phyloP scores from a whole-genome alignment of 23 tunicate species.

The Halocynthia roretzi region DNA sequence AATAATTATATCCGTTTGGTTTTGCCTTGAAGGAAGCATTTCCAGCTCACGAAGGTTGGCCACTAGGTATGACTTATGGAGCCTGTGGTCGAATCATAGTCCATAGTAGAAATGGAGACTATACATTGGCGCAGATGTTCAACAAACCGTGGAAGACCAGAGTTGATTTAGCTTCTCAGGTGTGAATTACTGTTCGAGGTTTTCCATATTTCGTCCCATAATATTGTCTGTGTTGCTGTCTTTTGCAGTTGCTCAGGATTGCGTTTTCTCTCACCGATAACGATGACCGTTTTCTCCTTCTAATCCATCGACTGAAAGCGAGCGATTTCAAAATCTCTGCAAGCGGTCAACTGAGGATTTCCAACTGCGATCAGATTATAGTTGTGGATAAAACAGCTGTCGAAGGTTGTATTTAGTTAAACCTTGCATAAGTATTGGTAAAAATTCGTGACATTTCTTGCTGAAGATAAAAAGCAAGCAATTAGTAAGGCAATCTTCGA shows the following conservation, averaged over 20 bases:
- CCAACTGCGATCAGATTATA: constrained; percentile 29
- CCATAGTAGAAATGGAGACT: constrained; percentile 1
- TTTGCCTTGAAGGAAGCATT: constrained; percentile 34
- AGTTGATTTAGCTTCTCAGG: constrained; percentile 71
- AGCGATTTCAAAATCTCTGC: constrained; percentile 36
- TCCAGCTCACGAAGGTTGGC: constrained; percentile 71
- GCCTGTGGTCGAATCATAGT: constrained; percentile 49
- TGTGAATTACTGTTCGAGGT: background rate
- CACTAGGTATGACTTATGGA: constrained; percentile 26
- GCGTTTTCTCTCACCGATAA: constrained; percentile 42
- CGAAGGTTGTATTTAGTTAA: no score
- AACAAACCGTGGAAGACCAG: constrained; percentile 62
- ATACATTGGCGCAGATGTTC: constrained; percentile 34
- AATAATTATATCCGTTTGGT: background rate
- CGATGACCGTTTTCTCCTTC: constrained; percentile 36
- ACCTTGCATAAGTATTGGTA: no score
- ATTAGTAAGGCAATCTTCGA: no score
- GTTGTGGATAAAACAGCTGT: constrained; percentile 18
- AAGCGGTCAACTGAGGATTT: constrained; percentile 27
- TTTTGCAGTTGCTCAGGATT: constrained; percentile 38
- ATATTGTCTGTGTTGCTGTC: background rate
- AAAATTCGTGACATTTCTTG: no score
- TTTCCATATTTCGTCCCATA: background rate
- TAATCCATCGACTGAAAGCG: constrained; percentile 39
- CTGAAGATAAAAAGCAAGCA: no score